phyloP scores from a whole-genome alignment of 2,888 invertebrate species.

The Leucophenga montana region DNA sequence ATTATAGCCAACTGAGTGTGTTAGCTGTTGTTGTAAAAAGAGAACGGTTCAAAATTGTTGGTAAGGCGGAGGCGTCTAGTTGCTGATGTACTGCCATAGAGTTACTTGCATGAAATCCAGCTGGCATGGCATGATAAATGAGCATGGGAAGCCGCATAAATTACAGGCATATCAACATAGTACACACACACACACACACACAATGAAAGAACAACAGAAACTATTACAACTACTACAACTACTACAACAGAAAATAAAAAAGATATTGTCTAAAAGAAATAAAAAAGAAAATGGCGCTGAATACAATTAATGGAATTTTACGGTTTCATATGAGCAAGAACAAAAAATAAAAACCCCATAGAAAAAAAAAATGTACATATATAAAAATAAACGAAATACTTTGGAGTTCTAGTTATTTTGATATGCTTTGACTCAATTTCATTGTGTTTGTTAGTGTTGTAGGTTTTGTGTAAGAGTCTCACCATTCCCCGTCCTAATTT shows the following conservation, averaged over 20 bases:
- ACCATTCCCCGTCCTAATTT: background rate
- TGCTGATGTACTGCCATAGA: too few relatives aligned
- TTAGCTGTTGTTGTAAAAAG: too few relatives aligned
- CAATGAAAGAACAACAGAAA: slow-evolving; percentile 32
- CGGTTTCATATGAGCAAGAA: slow-evolving; percentile 53
- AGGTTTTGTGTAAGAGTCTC: background rate
- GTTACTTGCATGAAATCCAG: too few relatives aligned
- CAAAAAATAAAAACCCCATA: background rate
- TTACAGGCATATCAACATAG: slow-evolving; percentile 52
- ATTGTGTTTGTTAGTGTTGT: slow-evolving; percentile 6
- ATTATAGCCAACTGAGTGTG: too few relatives aligned
- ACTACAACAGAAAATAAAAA: slow-evolving; percentile 43
- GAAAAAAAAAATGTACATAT: background rate
- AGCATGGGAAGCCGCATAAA: slow-evolving; percentile 61
- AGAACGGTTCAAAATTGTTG: too few relatives aligned
- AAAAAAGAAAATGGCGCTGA: slow-evolving; percentile 48
- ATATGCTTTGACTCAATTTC: slow-evolving; percentile 17
- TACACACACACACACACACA: slow-evolving; percentile 15
- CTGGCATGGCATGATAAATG: slow-evolving; percentile 18
- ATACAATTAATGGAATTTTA: slow-evolving; percentile 65
- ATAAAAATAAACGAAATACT: background rate
- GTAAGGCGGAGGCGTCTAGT: too few relatives aligned
- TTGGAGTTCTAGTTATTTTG: background rate
- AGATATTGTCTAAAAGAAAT: slow-evolving; percentile 32
- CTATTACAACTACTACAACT: slow-evolving; percentile 32